A percentile compares a stretch with the other conserved stretches of the same genome.
Conservation (phyloP, 2,113 vertebrate genomes). For the Aplodontia rufa region DNA sequence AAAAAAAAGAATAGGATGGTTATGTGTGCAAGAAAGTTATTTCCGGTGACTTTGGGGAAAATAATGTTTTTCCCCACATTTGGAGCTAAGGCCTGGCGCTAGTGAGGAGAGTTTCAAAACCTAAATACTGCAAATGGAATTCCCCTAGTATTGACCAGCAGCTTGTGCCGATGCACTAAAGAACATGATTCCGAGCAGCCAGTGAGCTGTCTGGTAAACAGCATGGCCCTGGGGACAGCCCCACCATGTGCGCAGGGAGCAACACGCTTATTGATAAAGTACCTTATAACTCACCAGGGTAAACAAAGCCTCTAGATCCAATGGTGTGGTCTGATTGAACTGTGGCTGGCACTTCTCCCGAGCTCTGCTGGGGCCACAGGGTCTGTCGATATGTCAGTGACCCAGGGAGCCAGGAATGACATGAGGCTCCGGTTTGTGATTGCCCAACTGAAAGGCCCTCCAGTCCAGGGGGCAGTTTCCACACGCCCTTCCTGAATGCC, state of each 20-base stretch:
- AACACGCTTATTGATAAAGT: not conserved
- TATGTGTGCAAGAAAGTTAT: not conserved
- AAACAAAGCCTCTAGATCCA: not conserved
- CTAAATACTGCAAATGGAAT: not conserved
- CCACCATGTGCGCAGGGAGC: not conserved
- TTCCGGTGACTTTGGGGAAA: not conserved
- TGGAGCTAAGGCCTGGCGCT: not conserved
- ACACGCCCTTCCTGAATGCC: accelerated
- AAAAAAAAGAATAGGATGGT: not conserved
- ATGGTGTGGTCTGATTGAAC: not conserved
- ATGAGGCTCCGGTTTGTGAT: not conserved
- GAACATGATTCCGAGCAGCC: not conserved
- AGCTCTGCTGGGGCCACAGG: not conserved
- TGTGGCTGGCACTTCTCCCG: not conserved
- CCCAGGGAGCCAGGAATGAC: not conserved
- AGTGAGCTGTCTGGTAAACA: not conserved
- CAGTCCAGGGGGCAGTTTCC: not conserved
- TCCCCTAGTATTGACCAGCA: not conserved
- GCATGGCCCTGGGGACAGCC: not conserved
- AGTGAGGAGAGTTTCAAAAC: not conserved
- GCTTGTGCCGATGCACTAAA: not conserved
- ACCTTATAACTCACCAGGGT: not conserved
- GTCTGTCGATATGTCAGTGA: not conserved
- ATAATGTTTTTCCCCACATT: not conserved
- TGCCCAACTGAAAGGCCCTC: not conserved